Evolutionary conservation across 2,113 vertebrate species (phyloP), one percentile per base, ranked within the genome.

Genomic region (Dasyornis broadbenti): DNA sequence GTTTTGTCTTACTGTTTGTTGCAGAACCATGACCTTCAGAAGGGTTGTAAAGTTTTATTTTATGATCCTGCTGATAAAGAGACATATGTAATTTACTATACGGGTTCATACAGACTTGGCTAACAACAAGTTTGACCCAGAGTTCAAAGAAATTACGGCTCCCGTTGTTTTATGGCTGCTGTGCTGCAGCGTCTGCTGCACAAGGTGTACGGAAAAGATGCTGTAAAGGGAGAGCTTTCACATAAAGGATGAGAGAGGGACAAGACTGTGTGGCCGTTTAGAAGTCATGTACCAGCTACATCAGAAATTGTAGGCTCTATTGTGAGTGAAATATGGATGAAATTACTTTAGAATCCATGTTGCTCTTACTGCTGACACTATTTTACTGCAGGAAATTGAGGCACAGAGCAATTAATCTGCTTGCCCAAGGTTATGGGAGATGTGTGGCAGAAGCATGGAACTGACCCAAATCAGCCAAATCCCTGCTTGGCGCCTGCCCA

Each of bases 61-160:
- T 95, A 96, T 71, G 93, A 81, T 92, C 79, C 90, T 81, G 60
- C 82, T 90, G 85, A 93, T 95, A 86, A 70, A 95, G 92, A 90
- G 82, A 84, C 68, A 1, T 70, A 70, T 86, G 72, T 93, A 81
- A 95, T 96, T 96, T 94, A 94, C 82, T 86, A 8, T 26, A 75
- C 0, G 7, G 71, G 85, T 93, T 94, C 94, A 81, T 93, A 78
- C 88, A 86, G 92, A 89, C 87, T 92, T 92, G 88, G 87, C 94
- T 95, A 95, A 94, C 90, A 90, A 89, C 28, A 77, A 70, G 72
- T 81, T 90, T 96, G 94, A 97, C 95, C 94, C 49, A 3, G 53
- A 95, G 94, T 96, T 96, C 96, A 92, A 85, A 92, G 95, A 93
- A 96, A 96, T 95, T 90, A 94, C 9, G 50, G 78, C 70, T 95